A percentile compares a stretch with the other conserved stretches of the same genome.
These are phyloP conservation scores for Carlito syrichta DNA, from an alignment of 2,113 vertebrate species.

Conservation along the genomic window DNA sequence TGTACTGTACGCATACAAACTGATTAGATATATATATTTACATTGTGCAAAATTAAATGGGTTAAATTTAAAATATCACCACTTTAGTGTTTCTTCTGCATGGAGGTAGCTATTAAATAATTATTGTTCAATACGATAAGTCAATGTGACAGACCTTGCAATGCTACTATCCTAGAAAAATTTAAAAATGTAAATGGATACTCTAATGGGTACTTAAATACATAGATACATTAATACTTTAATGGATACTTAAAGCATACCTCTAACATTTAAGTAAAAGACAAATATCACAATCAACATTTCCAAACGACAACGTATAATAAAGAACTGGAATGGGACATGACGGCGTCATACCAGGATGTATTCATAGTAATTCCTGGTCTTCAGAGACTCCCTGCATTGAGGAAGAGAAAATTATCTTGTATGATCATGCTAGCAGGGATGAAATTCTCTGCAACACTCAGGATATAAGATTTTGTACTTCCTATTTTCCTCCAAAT, in stretches of 20 bases:
- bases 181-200: neutral
- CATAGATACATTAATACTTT: neutral
- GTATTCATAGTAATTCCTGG: neutral
- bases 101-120: neutral
- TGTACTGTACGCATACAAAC: neutral
- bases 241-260: neutral
- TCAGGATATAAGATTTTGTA: neutral
- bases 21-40: neutral
- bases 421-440: neutral
- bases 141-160: neutral
- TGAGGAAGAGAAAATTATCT: neutral
- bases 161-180: neutral
- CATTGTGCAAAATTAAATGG: neutral
- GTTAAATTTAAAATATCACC: neutral
- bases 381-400: neutral
- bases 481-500: neutral
- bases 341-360: neutral
- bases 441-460: neutral
- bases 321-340: neutral
- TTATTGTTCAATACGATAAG: neutral
- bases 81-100: neutral
- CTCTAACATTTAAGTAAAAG: neutral
- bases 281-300: neutral
- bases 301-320: neutral
- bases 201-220: neutral